Percentiles rank a stretch among this genome's conserved stretches.
Conservation (phyloP, 2,797 vertebrate genomes). For the Kryptolebias ocellatus region DNA sequence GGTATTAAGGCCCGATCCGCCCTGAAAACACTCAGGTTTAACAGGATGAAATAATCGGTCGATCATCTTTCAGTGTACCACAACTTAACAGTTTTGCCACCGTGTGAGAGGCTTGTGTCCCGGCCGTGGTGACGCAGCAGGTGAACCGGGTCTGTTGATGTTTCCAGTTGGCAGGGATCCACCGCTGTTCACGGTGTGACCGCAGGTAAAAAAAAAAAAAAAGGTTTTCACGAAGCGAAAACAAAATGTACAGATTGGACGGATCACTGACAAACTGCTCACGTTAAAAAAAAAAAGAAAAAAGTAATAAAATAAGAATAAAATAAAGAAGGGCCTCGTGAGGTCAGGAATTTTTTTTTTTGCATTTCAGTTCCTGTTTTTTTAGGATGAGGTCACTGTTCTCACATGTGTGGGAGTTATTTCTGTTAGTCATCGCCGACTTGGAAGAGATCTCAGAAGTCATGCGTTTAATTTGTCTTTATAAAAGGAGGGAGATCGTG, state of each 20-base stretch:
- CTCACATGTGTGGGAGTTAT: conserved; percentile 31
- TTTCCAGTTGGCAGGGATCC: conserved; percentile 41
- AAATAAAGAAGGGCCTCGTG: background rate
- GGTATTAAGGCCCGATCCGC: conserved; percentile 2
- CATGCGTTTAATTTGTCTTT: background rate
- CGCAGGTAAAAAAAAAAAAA: conserved; percentile 13
- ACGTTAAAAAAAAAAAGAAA: background rate
- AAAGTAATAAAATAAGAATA: background rate
- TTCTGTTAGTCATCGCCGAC: background rate
- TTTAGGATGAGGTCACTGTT: conserved; percentile 42
- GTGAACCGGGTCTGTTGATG: conserved; percentile 26
- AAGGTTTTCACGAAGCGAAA: conserved; percentile 8
- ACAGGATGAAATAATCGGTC: conserved; percentile 10
- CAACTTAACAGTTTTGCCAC: background rate
- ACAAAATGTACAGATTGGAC: conserved; percentile 1
- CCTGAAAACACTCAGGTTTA: background rate
- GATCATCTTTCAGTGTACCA: conserved; percentile 12
- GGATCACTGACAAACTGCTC: conserved; percentile 7
- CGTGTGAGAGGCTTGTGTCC: conserved; percentile 13
- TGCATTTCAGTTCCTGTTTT: conserved; percentile 40
- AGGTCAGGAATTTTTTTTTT: background rate
- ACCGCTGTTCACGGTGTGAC: conserved; percentile 13
- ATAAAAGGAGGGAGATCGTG: too few relatives aligned
- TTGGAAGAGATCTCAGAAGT: conserved; percentile 2
- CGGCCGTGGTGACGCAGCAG: conserved; percentile 10